Conservation (phyloP, 2,888 invertebrate genomes). For the Apamea crenata region DNA sequence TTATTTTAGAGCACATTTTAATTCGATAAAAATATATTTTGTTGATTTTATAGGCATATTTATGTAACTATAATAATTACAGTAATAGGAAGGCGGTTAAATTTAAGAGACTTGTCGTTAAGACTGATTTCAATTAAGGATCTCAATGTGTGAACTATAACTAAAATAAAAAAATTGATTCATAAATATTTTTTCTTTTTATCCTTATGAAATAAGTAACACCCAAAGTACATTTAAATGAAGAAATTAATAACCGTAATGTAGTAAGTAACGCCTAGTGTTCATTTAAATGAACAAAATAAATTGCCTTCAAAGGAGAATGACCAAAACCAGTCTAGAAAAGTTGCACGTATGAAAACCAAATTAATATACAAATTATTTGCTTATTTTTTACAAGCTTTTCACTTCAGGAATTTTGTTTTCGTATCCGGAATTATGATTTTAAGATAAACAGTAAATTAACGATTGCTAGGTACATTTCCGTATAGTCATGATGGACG, state of each 20-base stretch:
- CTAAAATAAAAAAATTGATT: not conserved
- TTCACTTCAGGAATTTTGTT: too few species aligned
- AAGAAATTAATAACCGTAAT: not conserved
- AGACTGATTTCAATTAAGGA: conserved; percentile 1
- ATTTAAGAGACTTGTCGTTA: not conserved
- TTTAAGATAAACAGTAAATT: too few species aligned
- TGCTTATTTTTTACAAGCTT: too few species aligned
- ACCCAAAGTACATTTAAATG: conserved; percentile 3
- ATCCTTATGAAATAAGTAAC: not conserved
- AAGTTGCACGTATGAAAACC: too few species aligned
- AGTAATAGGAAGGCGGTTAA: not conserved
- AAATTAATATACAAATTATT: too few species aligned
- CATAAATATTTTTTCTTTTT: too few species aligned
- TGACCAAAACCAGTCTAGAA: too few species aligned
- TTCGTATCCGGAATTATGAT: too few species aligned
- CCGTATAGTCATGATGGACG: too few species aligned
- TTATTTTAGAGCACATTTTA: not conserved
- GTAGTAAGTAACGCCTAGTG: too few species aligned
- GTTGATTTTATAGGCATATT: not conserved
- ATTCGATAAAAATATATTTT: too few species aligned
- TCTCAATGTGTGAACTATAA: not conserved
- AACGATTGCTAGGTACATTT: too few species aligned
- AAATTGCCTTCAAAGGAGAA: not conserved
- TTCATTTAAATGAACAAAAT: not conserved
- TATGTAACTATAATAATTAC: not conserved